Evolutionary conservation across 1,140 invertebrate species (phyloP).

Genomic region (Drosophila arawakana): DNA sequence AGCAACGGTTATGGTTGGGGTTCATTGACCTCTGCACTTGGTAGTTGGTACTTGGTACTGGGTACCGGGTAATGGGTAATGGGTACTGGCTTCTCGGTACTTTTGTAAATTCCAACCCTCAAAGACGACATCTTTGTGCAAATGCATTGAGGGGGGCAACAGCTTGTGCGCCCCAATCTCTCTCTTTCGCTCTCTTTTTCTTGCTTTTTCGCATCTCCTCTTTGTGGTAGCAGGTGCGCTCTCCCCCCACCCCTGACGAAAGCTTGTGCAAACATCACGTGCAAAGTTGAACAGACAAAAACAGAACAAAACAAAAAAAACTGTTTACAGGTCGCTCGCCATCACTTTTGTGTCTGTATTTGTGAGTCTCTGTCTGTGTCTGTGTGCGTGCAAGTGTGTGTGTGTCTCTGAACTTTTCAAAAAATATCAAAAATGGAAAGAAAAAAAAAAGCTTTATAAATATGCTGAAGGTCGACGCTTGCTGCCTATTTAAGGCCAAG

Average conservation of each 20-base stretch:
- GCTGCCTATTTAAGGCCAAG: constrained; percentile 48
- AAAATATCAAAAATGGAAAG: too few species aligned
- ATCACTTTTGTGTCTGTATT: constrained; percentile 12
- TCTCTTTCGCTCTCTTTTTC: background rate
- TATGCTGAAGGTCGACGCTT: constrained; percentile 68
- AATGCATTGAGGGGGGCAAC: constrained; percentile 41
- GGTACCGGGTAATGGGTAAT: too few species aligned
- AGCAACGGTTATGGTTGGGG: constrained; percentile 4
- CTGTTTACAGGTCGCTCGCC: constrained; percentile 34
- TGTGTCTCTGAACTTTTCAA: constrained; percentile 28
- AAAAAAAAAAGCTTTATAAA: constrained; percentile 58
- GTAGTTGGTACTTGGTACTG: constrained; percentile 11
- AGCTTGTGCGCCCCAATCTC: constrained; percentile 22
- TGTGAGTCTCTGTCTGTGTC: background rate
- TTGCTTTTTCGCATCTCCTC: background rate
- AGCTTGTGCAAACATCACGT: constrained; percentile 56
- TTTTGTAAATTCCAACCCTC: constrained; percentile 42
- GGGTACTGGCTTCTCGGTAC: too few species aligned
- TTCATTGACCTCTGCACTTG: constrained; percentile 41
- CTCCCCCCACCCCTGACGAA: too few species aligned
- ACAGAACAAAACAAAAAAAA: constrained; percentile 21
- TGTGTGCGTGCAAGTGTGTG: constrained; percentile 1
- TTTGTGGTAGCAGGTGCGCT: constrained; percentile 50
- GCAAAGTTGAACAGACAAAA: constrained; percentile 50
- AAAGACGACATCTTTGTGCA: constrained; percentile 39